Evolutionary conservation across 1,140 invertebrate genomes (phyloP), one percentile per base, ranked within the genome.

Genomic region (Papilio polyxenes): DNA sequence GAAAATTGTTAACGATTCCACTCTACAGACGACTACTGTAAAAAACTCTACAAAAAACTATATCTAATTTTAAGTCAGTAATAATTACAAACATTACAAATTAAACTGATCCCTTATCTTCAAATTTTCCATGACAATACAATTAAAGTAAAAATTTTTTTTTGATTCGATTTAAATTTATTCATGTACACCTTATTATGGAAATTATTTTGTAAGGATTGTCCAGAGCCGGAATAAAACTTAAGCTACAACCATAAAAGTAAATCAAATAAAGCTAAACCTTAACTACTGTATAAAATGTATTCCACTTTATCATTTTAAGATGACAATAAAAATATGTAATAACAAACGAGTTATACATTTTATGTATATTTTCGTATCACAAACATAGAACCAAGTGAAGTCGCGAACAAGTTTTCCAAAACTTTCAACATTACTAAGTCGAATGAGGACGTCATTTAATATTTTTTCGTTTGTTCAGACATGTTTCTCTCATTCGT

Each of bases 1-100:
- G 49, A 53, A 53, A 77, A 77, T 49, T 53, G 20, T 77, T 49
- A 53, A 77, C 75, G 65, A 72, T 15, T 40, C 65, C 23, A 72
- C 31, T 37, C 65, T 5, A 72, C 65, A 15, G 65, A 72, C 9
- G 4, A 20, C 6, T 75, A 75, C 17, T 75, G 23, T 31, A 31
- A 31, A 31, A 31, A 40, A 20, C 2, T 15, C 72, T 49, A 10
- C 2, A 72, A 72, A 40, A 72, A 20, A 44, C 11, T 49, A 48
- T 75, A 75, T 65, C 37, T 37, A 17, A 6, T 72, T 72, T 72
- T 69, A 65, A 20, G 0, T 53, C 23, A 65, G 23, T 31, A 15
- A 17, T 40, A 37, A 72, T 23, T 6, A 37, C 17, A 31, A 31
- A 31, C 31, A 65, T 59, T 59, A 17, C 10, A 53, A 53, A 53